Evolutionary conservation across 2,888 invertebrate genomes (phyloP), one percentile per base, ranked within the genome.

Genomic region (Sylvicola cinctus): DNA sequence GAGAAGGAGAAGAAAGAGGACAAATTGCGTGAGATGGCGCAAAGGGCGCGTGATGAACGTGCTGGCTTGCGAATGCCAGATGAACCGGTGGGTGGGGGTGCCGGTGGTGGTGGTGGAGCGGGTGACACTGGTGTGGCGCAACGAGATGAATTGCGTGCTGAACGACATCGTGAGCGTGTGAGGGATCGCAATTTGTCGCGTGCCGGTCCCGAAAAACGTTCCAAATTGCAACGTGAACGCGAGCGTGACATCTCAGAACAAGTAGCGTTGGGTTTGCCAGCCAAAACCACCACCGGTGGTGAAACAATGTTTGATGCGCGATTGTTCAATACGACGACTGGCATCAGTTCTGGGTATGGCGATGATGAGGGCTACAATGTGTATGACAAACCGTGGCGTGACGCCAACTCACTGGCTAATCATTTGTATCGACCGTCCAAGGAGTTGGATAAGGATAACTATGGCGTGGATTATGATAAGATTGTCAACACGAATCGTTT

Each of bases 1-100:
- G 95, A 98, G 54, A 98, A 98, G 52, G 95, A 95, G 53, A 87
- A 87, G 60, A 93, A 93, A 47, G 95, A 99, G 52, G 95, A 95
- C 43, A 81, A 87, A 60, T 60, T 99, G 47, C 65, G 93, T 29
- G 70, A 81, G 56, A 62, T 98, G 54, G 98, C 98, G 3, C 90
- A 91, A 54, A 77, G 87, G 49, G 96, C 96, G 0, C 68, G 96
- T 36, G 95, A 96, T 45, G 91, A 95, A 49, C 67, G 95, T 39
- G 90, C 91, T 25, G 95, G 93, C 39, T 29, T 58, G 5, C 49
- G 58, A 4, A 47, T 51, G 41, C 49, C 53, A n/a, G 0, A 54
- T 50, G 28, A 39, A 46, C 14, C 6, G 14, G 20, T n/a, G n/a
- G n/a, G n/a, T n/a, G n/a, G 43, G 50, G 62, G 61, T 3, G 67